Evolutionary conservation across 2,888 invertebrate genomes (phyloP).

Genomic region (Girardia tigrina): DNA sequence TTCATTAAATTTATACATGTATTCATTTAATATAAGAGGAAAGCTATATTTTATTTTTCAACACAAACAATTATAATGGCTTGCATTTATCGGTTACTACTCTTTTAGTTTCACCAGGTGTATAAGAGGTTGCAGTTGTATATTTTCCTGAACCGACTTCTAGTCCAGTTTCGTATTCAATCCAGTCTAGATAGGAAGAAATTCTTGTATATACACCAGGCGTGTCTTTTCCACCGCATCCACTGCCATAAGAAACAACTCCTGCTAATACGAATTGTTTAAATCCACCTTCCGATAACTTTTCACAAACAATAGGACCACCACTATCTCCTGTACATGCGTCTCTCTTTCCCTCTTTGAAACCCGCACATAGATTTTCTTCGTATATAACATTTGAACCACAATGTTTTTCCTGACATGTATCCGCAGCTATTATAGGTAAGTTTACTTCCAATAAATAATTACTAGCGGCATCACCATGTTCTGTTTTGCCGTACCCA

Average conservation of each 20-base stretch:
- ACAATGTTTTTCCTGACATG: conserved; percentile 19
- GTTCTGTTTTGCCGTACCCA: neutral
- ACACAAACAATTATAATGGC: neutral
- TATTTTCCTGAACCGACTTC: neutral
- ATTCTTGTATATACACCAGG: conserved; percentile 29
- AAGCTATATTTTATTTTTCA: too few species aligned
- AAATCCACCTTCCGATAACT: neutral
- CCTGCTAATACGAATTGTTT: conserved; percentile 29
- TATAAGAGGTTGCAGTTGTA: neutral
- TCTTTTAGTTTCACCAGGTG: neutral
- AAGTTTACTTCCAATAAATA: neutral
- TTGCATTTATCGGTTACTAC: neutral
- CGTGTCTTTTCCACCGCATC: conserved; percentile 17
- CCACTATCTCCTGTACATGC: conserved; percentile 16
- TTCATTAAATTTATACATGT: too few species aligned
- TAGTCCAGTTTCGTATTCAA: neutral
- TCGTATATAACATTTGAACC: neutral
- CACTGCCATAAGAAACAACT: conserved; percentile 27
- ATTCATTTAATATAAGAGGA: too few species aligned
- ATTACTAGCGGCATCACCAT: neutral
- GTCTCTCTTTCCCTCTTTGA: conserved; percentile 24
- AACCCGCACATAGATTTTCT: conserved; percentile 17
- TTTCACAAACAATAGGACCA: neutral
- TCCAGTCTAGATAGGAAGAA: conserved; percentile 27
- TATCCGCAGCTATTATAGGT: neutral